Base-by-base conservation (phyloP, 2,888 invertebrate genomes). In the Nomada hirtipes region DNA sequence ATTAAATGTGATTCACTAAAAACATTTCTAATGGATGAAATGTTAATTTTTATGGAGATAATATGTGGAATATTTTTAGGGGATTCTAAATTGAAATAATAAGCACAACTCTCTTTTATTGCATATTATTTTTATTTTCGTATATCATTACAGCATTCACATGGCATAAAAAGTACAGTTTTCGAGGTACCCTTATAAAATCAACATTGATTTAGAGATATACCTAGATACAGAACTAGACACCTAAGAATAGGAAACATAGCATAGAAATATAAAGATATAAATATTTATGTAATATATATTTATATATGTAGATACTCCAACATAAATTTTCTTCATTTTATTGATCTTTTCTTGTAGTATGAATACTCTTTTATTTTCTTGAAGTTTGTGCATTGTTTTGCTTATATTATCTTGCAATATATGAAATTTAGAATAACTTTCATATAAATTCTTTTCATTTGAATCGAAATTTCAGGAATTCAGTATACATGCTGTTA, bases 11-110 rank as follows among this genome's bases (percentile, higher is more conserved):
- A 82, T 83, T 82, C 82, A 67, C 78, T 81, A 74, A 76, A 81
- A 89, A 85, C 83, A 85, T 79, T 85, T 88, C 76, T 83, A 80
- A 52, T 71, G 77, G 87, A 85, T 89, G 85, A 84, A 88, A 88
- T 87, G 86, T 89, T 86, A 83, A 86, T 89, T 89, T 88, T 83
- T 83, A 86, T 72, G 75, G 63, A 87, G 53, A 86, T 82, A 88
- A 86, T 79, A 73, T 72, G 69, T 89, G 86, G 83, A 71, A 86
- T 86, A 83, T 83, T 88, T 82, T 79, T 77, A 77, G 70, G 82
- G 71, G 83, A 86, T 78, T 86, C 83, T 71, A 69, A 79, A 84
- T 79, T 74, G 82, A 86, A 68, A 61, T 78, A 74, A 26, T 60
- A 73, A 77, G 68, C 72, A 76, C 64, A 77, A 70, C 11, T 60